These are phyloP conservation scores for Notamacropus eugenii DNA, from an alignment of 2,797 vertebrate genomes.

Conservation along the genomic window DNA sequence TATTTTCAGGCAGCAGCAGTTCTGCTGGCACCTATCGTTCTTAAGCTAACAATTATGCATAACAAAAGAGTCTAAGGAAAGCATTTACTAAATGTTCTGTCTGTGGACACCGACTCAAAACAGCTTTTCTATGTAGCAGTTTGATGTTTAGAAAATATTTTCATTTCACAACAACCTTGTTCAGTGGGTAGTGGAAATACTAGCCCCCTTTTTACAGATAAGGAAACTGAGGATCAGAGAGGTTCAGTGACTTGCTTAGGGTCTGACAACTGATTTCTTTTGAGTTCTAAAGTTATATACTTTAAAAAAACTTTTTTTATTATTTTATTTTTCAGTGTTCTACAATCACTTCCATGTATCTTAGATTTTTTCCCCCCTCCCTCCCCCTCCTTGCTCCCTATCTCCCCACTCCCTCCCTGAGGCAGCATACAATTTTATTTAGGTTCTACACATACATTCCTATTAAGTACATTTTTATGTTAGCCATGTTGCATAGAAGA, in stretches of 20 bases:
- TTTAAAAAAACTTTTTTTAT: no score
- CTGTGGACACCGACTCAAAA: background rate
- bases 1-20: background rate
- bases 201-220: background rate
- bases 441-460: no score
- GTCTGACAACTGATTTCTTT: background rate
- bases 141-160: background rate
- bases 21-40: background rate
- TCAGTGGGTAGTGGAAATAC: background rate
- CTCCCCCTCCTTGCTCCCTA: no score
- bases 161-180: background rate
- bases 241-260: background rate
- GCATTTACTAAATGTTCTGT: background rate
- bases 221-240: background rate
- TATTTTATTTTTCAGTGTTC: no score
- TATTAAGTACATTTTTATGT: no score
- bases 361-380: no score
- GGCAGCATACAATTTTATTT: no score
- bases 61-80: background rate
- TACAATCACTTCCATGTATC: no score
- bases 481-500: no score
- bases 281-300: no score
- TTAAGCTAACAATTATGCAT: slow-evolving; percentile 7
- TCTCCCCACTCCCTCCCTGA: no score
- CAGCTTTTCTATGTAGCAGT: background rate